Evolutionary conservation across 2,797 vertebrate species (phyloP), one percentile per base, ranked within the genome.

Genomic region (Etheostoma nigrum): DNA sequence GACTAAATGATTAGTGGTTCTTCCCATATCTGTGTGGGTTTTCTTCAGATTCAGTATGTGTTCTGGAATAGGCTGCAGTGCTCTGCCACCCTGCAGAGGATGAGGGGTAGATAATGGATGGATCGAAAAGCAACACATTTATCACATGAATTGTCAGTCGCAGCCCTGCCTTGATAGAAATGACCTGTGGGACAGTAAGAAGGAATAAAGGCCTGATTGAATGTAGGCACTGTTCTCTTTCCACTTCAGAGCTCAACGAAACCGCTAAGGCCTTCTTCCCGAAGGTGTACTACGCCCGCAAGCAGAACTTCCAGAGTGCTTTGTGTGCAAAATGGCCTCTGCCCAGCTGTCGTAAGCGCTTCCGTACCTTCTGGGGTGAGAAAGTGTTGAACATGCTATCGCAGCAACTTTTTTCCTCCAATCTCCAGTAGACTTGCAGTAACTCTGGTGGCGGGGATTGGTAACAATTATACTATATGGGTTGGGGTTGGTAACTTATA

Each of bases 271-370:
- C 72, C 15, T 74, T 82, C 54, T 95, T 94, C 75, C 93, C 93
- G 0, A 94, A 93, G 65, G 81, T 89, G 44, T 93, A 93, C 76
- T 5, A 23, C 1, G 40, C 62, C n/a, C 90, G 94, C 53, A 89
- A 91, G 65, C 81, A 90, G 73, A 88, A 58, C 80, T 95, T 95
- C 85, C 83, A 90, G 76, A 91, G 77, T 12, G 84, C 88, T 12
- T 76, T 67, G 1, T 94, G 88, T 78, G 89, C 90, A 2, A 93
- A 91, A 48, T 95, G 92, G 93, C 93, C 94, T 11, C 90, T 95
- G 64, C 94, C 95, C 78, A 89, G 76, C 74, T 84, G 83, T n/a
- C 76, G 48, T 5, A 92, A 88, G 52, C 70, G 74, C 47, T 88
- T 90, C 52, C 81, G 27, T 6, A 65, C 84, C 40, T 89, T 94